Conservation (phyloP, 2,888 invertebrate species). For the Scaptomyza polygonia region DNA sequence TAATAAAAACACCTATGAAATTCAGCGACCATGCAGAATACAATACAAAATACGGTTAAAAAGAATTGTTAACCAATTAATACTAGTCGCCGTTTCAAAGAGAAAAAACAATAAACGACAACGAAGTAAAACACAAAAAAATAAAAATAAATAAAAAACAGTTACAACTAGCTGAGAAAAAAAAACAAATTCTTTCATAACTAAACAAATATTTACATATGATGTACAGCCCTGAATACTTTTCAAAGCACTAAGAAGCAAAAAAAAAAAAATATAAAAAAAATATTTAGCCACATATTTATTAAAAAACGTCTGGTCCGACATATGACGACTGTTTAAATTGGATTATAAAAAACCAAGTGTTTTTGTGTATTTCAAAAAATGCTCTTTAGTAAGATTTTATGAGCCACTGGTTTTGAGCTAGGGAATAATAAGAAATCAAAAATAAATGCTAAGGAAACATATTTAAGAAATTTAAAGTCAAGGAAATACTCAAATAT, state of each 20-base stretch:
- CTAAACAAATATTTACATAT: neutral
- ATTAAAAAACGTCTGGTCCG: conserved; percentile 7
- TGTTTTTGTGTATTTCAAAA: conserved; percentile 9
- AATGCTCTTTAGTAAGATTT: too few species aligned
- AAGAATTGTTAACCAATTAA: neutral
- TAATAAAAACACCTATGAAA: too few species aligned
- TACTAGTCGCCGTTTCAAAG: too few species aligned
- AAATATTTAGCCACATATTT: conserved; percentile 27
- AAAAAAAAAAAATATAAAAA: conserved; percentile 6
- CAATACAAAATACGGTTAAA: too few species aligned
- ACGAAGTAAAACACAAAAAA: neutral
- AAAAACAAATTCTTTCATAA: neutral
- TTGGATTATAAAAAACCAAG: conserved; percentile 47
- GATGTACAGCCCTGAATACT: neutral
- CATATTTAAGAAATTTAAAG: too few species aligned
- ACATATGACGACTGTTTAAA: conserved; percentile 33
- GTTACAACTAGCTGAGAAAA: too few species aligned
- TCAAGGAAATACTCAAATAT: too few species aligned
- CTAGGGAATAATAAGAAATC: neutral
- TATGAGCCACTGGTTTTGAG: neutral
- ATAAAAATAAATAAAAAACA: too few species aligned
- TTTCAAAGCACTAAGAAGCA: conserved; percentile 1
- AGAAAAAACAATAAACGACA: neutral
- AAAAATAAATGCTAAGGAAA: neutral
- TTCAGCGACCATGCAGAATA: too few species aligned